These are phyloP conservation scores for Ardeotis arabs DNA, from an alignment of 2,113 vertebrate species.

Conservation along the genomic window DNA sequence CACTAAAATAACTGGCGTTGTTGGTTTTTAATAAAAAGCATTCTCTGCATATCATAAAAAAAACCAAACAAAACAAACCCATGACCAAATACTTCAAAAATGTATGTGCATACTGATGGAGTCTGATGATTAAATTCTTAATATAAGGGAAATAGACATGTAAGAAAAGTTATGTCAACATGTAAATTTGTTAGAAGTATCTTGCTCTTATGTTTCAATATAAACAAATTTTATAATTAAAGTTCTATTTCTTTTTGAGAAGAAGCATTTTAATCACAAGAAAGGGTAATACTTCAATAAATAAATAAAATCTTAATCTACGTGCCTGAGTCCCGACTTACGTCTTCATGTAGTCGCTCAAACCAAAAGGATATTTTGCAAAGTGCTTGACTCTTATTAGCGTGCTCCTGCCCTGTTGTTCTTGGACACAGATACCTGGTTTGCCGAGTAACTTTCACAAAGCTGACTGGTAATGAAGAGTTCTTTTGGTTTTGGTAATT, in stretches of 20 bases:
- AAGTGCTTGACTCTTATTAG: background rate
- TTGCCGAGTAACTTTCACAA: background rate
- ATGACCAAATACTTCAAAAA: conserved; percentile 58
- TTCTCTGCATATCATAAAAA: conserved; percentile 4
- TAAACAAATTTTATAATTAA: conserved; percentile 48
- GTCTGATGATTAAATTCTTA: conserved; percentile 6
- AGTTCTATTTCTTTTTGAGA: conserved; percentile 52
- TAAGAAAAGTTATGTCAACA: conserved; percentile 31
- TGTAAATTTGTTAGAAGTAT: conserved; percentile 48
- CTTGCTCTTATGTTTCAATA: conserved; percentile 38
- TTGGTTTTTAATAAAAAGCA: conserved; percentile 31
- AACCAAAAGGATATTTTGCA: background rate
- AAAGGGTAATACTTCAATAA: conserved; percentile 54
- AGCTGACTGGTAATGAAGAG: background rate
- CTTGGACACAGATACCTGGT: background rate
- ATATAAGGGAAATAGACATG: conserved; percentile 23
- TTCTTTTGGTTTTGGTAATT: background rate
- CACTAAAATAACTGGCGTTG: background rate
- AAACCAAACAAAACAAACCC: background rate
- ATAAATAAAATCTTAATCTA: conserved; percentile 45
- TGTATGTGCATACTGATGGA: conserved; percentile 15
- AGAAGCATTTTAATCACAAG: conserved; percentile 48
- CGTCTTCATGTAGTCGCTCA: background rate
- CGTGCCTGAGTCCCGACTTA: conserved; percentile 37
- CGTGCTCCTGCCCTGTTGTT: background rate